These are phyloP conservation scores for Sigmodon hispidus DNA, from an alignment of 2,113 vertebrate species.

Conservation along the genomic window DNA sequence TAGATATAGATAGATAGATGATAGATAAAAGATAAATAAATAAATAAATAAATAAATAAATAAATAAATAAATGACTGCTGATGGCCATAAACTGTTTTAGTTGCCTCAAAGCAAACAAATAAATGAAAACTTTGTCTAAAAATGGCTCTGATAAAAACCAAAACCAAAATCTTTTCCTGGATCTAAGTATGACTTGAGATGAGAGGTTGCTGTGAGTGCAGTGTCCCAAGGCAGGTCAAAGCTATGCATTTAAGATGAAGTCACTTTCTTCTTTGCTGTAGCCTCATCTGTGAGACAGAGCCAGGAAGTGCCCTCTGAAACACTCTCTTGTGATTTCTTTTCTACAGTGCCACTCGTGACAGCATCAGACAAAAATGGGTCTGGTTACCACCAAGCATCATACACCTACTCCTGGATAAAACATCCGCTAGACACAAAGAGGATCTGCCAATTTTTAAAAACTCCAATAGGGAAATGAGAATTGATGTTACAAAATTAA, in stretches of 20 bases:
- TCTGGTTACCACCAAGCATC: neutral
- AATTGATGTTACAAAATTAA: conserved; percentile 69
- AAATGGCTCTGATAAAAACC: neutral
- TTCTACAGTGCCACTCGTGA: neutral
- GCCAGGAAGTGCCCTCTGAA: neutral
- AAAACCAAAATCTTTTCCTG: neutral
- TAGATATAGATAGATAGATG: no score
- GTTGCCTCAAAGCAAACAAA: neutral
- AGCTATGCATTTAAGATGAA: conserved; percentile 66
- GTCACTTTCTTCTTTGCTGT: conserved; percentile 27
- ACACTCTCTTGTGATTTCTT: neutral
- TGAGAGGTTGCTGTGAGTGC: neutral
- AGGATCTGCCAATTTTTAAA: conserved; percentile 29
- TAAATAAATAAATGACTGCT: no score
- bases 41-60: no score
- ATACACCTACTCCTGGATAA: conserved; percentile 44
- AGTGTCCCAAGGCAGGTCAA: neutral
- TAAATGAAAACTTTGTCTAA: neutral
- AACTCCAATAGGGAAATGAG: conserved; percentile 55
- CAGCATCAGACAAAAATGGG: neutral
- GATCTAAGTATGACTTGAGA: neutral
- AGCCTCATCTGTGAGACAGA: neutral
- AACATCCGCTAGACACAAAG: conserved; percentile 58
- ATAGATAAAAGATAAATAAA: no score
- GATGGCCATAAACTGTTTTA: neutral